Base-by-base conservation (phyloP, 2,797 vertebrate species). In the Vireo griseus region DNA sequence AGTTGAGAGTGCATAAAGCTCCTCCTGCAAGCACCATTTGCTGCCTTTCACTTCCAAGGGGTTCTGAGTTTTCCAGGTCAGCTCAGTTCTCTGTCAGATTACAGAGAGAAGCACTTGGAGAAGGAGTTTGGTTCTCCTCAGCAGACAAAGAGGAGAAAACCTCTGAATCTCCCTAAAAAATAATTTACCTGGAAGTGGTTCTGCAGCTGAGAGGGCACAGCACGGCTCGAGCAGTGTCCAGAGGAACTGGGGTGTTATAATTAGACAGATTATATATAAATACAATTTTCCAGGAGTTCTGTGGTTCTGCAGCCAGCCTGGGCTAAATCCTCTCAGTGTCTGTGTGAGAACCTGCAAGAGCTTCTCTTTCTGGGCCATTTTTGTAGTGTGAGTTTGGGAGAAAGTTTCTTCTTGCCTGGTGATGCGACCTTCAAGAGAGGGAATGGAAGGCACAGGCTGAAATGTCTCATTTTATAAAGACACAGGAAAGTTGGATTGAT, bases 401-500 rank as follows among this genome's bases (percentile, higher is more conserved):
- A 25, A 79, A 57, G n/a, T 2, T 13, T 33, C 33, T 40, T 45
- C 31, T 18, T 59, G 31, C 44, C 39, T 75, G 52, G 44, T 76
- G 68, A 16, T 48, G 26, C 72, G 77, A 85, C 85, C 40, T 40
- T 96, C 51, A 79, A 31, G 20, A 20, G 21, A 50, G 33, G 29
- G 71, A 33, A 24, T 11, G 63, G 51, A 48, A 55, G 63, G 66
- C 62, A 17, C 28, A 55, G 28, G 25, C 82, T 72, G 77, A 40
- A 48, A 35, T 68, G 28, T 88, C n/a, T 96, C 72, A 18, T 90
- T 94, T 42, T 11, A 29, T 67, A 81, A 76, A 94, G 69, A 75
- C 33, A 63, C n/a, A 28, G 80, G 85, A 94, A 95, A 75, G 47
- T 77, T 67, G 44, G 86, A 92, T 93, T 71, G 84, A 93, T 51